phyloP scores from a whole-genome alignment of 2,888 invertebrate genomes.

The Catocala fraxini region DNA sequence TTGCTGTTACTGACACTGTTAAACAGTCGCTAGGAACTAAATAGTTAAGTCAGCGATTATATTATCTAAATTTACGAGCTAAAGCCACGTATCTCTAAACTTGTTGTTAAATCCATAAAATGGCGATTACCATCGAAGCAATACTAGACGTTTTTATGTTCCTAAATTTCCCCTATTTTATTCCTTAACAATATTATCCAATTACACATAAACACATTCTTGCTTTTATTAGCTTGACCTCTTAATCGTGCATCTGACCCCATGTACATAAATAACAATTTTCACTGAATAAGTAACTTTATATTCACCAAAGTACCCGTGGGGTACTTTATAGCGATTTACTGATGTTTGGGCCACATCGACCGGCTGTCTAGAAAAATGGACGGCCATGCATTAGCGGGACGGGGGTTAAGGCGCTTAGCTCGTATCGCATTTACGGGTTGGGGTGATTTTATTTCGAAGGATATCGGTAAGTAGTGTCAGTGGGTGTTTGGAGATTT shows the following conservation, averaged over 20 bases:
- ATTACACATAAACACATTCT: constrained; percentile 46
- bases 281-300: constrained; percentile 50
- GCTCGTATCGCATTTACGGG: constrained; percentile 54
- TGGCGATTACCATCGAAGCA: not conserved
- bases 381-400: constrained; percentile 72
- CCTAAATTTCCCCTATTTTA: constrained; percentile 2
- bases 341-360: constrained; percentile 71
- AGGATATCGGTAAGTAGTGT: constrained; percentile 37
- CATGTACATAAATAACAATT: constrained; percentile 50
- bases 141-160: constrained; percentile 3
- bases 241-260: constrained; percentile 36
- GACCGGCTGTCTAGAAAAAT: constrained; percentile 74
- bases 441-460: constrained; percentile 61
- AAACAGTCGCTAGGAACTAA: too few species aligned
- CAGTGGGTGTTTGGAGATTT: constrained; percentile 25
- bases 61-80: not conserved
- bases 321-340: constrained; percentile 74
- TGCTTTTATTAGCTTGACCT: constrained; percentile 29
- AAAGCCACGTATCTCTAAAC: too few species aligned
- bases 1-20: too few species aligned
- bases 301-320: constrained; percentile 58
- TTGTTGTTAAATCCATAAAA: not conserved
- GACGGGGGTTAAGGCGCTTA: constrained; percentile 70
- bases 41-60: too few species aligned
- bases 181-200: constrained; percentile 15